These are phyloP conservation scores for Eutolmus rufibarbis DNA, from an alignment of 2,888 invertebrate species.

Conservation along the genomic window DNA sequence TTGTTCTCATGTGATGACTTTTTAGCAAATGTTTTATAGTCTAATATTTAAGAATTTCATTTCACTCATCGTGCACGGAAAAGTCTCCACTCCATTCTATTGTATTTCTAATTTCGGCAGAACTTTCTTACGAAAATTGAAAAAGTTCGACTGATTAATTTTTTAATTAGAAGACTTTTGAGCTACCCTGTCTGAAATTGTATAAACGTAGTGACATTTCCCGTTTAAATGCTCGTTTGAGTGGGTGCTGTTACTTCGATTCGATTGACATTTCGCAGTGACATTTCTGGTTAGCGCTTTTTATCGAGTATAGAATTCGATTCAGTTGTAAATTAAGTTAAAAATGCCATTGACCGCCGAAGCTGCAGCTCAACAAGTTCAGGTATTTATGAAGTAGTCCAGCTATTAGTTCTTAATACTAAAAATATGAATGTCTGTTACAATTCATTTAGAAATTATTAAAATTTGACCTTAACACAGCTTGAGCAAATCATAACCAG, in stretches of 20 bases:
- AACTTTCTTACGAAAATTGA: not conserved
- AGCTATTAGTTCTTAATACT: not conserved
- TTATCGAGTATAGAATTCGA: not conserved
- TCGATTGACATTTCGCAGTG: not conserved
- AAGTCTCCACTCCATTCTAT: too few relatives aligned
- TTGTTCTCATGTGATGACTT: too few relatives aligned
- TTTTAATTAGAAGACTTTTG: not conserved
- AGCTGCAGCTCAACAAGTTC: conserved; percentile 76
- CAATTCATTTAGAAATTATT: too few relatives aligned
- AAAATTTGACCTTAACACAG: too few relatives aligned
- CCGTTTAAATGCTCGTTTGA: not conserved
- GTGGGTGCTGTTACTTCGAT: not conserved
- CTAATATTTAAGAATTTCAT: too few relatives aligned
- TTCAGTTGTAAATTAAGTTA: not conserved
- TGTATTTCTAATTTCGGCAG: too few relatives aligned
- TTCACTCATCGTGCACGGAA: too few relatives aligned
- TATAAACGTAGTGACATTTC: not conserved
- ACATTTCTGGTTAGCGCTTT: not conserved
- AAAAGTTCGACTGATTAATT: not conserved
- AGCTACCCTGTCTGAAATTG: not conserved
- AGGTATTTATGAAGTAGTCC: conserved; percentile 55
- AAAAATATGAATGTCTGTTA: too few relatives aligned
- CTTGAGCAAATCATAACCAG: too few relatives aligned
- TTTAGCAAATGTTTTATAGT: too few relatives aligned
- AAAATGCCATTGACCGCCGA: conserved; percentile 81